Percentiles rank a stretch among this genome's conserved stretches.
phyloP scores from a whole-genome alignment of 2,113 vertebrate species.

The Oryzias melastigma region DNA sequence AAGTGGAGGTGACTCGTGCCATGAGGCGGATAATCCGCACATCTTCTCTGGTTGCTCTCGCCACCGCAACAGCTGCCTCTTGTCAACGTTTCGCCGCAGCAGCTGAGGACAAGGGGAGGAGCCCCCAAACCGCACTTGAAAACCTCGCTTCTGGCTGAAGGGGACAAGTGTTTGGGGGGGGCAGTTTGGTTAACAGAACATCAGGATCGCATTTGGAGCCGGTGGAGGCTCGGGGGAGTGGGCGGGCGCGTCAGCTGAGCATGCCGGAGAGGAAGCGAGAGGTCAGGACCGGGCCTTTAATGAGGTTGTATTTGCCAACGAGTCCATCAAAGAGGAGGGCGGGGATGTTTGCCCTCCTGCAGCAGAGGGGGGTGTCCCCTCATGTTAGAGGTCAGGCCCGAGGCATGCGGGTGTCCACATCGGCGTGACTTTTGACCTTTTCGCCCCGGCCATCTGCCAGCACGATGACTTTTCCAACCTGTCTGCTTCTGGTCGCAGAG shows the following conservation, averaged over 20 bases:
- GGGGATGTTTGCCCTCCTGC: conserved; percentile 4
- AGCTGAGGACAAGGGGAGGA: conserved; percentile 56
- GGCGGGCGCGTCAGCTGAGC: conserved; percentile 44
- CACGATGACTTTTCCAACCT: conserved; percentile 29
- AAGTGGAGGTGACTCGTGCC: conserved; percentile 4
- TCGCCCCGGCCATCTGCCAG: conserved; percentile 34
- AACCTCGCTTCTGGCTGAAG: conserved; percentile 35
- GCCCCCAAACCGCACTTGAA: conserved; percentile 52
- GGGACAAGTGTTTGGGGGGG: background rate
- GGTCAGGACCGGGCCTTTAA: conserved; percentile 25
- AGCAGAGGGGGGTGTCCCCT: conserved; percentile 38
- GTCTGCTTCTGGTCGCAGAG: conserved; percentile 14
- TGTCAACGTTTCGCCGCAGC: conserved; percentile 52
- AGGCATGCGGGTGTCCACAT: conserved; percentile 57
- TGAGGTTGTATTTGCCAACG: conserved; percentile 20
- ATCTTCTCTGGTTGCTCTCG: conserved; percentile 38
- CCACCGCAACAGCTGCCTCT: conserved; percentile 65
- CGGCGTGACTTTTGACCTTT: conserved; percentile 43
- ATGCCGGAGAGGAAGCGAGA: conserved; percentile 50
- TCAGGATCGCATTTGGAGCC: conserved; percentile 73
- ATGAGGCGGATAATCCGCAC: conserved; percentile 24
- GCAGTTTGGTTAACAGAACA: conserved; percentile 50
- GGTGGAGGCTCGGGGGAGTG: conserved; percentile 44
- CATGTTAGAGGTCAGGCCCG: conserved; percentile 58
- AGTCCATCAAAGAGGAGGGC: conserved; percentile 17